Percentiles rank a stretch among this genome's conserved stretches.
These are phyloP conservation scores for Xanthostigma xanthostigma DNA, from an alignment of 2,888 invertebrate genomes.

Conservation along the genomic window DNA sequence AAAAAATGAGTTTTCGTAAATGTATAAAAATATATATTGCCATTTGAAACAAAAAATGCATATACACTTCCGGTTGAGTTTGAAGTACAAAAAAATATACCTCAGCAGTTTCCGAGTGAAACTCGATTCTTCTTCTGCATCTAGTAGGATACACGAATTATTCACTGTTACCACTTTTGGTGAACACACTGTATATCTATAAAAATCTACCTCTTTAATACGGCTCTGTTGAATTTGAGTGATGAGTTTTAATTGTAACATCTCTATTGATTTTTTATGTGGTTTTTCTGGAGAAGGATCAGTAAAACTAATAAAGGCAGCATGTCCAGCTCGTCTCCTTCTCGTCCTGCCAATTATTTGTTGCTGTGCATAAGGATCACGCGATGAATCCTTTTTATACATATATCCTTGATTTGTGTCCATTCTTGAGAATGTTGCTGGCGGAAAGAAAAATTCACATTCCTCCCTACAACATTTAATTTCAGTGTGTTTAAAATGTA, in stretches of 20 bases:
- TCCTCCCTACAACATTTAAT: constrained; percentile 8
- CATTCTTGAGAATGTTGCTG: constrained; percentile 61
- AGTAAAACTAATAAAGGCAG: constrained; percentile 46
- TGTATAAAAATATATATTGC: too few species aligned
- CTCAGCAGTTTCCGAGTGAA: too few species aligned
- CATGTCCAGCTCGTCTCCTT: constrained; percentile 38
- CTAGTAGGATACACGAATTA: too few species aligned
- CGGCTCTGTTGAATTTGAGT: constrained; percentile 15
- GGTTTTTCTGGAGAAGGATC: constrained; percentile 47
- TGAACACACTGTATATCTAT: neutral
- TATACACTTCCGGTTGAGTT: too few species aligned
- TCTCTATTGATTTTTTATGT: constrained; percentile 38
- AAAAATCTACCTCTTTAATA: constrained; percentile 15
- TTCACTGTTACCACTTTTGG: too few species aligned
- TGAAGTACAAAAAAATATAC: too few species aligned
- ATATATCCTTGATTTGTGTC: constrained; percentile 40
- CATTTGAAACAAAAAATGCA: too few species aligned
- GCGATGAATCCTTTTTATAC: constrained; percentile 27
- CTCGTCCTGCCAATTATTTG: constrained; percentile 33
- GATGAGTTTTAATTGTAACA: constrained; percentile 29
- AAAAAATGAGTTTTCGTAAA: too few species aligned
- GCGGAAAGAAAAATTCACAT: constrained; percentile 51
- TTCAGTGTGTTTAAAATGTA: constrained; percentile 9
- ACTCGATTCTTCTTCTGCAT: too few species aligned
- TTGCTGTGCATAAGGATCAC: constrained; percentile 23